Evolutionary conservation across 2,113 vertebrate species (phyloP).

Genomic region (Odocoileus hemionus): DNA sequence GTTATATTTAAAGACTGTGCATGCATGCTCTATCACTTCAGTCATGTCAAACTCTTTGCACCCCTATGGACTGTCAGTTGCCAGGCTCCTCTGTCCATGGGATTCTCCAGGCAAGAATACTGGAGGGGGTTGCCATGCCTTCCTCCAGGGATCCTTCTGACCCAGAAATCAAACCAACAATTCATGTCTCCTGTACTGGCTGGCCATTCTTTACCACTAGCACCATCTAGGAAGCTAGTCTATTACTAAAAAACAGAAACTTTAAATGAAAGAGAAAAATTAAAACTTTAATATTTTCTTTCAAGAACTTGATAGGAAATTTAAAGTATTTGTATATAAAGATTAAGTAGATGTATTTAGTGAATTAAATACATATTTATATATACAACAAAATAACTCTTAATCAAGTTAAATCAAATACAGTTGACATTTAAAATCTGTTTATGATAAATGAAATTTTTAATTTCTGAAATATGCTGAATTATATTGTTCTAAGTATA

Average conservation of each 20-base stretch:
- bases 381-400: neutral
- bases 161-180: neutral
- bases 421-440: neutral
- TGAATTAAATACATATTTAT: neutral
- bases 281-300: neutral
- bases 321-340: neutral
- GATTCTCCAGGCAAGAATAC: neutral
- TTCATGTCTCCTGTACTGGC: neutral
- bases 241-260: neutral
- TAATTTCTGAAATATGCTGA: constrained; percentile 15
- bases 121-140: neutral
- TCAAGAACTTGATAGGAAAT: neutral
- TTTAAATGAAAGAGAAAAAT: neutral
- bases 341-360: neutral
- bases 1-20: neutral
- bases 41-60: neutral
- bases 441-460: neutral
- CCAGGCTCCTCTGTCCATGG: neutral
- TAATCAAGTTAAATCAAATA: neutral
- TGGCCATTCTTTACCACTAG: neutral
- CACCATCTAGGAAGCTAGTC: neutral
- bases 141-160: neutral
- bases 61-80: neutral
- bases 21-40: neutral
- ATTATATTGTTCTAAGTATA: neutral